Conservation (phyloP, 2,113 vertebrate species). For the Bothrops jararaca region DNA sequence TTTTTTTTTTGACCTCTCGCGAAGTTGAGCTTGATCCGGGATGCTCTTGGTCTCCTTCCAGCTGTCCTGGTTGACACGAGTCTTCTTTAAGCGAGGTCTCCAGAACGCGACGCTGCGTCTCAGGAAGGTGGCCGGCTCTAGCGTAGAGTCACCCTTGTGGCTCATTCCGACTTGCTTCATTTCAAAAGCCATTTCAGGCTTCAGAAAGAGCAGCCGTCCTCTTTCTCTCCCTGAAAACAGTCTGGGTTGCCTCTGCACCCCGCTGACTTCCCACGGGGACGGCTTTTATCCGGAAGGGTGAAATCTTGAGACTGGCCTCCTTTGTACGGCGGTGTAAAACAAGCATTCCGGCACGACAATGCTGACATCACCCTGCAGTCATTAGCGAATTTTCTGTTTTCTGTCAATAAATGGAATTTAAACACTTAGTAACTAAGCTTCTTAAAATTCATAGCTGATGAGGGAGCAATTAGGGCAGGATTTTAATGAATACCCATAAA, state of each 20-base stretch:
- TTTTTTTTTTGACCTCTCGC: background rate
- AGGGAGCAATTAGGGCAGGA: constrained; percentile 67
- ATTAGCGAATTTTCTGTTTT: constrained; percentile 68
- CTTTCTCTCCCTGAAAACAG: too few relatives aligned
- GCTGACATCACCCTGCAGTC: constrained; percentile 47
- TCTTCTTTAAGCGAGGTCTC: background rate
- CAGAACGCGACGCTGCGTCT: background rate
- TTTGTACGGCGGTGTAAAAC: background rate
- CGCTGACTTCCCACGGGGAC: background rate
- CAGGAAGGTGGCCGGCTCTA: background rate
- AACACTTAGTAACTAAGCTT: constrained; percentile 65
- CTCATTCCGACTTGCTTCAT: background rate
- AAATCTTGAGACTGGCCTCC: background rate
- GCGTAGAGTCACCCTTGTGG: background rate
- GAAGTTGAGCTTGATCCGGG: background rate
- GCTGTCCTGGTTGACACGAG: background rate
- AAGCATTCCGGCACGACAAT: constrained; percentile 34
- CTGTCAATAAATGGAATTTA: constrained; percentile 69
- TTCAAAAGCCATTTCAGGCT: background rate
- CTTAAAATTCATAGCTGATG: constrained; percentile 71
- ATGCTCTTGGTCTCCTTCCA: background rate
- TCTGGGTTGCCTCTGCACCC: background rate
- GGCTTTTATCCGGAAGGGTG: background rate
- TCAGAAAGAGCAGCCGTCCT: background rate
- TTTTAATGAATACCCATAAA: constrained; percentile 70